Evolutionary conservation across 2,797 vertebrate species (phyloP).

Genomic region (Phaenicophaeus curvirostris): DNA sequence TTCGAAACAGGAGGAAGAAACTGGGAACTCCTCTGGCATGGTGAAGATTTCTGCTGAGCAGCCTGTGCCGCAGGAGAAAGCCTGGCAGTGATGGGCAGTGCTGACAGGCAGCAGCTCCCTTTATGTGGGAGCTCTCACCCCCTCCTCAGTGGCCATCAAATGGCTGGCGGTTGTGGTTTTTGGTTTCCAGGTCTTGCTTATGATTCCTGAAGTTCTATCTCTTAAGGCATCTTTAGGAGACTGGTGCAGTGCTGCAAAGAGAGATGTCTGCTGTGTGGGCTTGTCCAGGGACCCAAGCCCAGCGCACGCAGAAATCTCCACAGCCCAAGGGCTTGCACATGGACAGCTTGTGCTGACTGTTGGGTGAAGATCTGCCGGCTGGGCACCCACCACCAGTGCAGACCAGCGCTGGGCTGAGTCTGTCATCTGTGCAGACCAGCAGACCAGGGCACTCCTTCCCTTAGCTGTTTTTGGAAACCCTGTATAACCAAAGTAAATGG

Average conservation of each 20-base stretch:
- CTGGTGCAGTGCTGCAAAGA: neutral
- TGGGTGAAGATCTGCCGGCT: neutral
- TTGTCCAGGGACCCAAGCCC: neutral
- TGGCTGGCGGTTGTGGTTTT: neutral
- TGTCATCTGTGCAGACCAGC: neutral
- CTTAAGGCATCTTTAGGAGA: neutral
- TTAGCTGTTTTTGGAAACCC: neutral
- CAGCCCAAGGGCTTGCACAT: fast-evolving
- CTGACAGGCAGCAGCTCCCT: neutral
- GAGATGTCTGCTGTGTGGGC: neutral
- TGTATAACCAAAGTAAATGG: neutral
- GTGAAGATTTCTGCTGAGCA: neutral
- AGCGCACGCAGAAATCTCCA: fast-evolving
- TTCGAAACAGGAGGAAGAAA: neutral
- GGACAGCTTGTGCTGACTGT: neutral
- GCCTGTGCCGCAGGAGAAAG: neutral
- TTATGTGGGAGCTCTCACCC: neutral
- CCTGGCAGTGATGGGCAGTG: neutral
- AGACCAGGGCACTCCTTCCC: neutral
- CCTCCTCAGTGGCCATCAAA: neutral
- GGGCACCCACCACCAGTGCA: neutral
- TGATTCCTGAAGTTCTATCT: neutral
- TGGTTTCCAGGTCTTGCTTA: neutral
- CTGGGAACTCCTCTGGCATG: neutral
- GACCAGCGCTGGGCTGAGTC: neutral